Evolutionary conservation across 2,888 invertebrate species (phyloP), one percentile per base, ranked within the genome.

Genomic region (Synergus laeviventris): DNA sequence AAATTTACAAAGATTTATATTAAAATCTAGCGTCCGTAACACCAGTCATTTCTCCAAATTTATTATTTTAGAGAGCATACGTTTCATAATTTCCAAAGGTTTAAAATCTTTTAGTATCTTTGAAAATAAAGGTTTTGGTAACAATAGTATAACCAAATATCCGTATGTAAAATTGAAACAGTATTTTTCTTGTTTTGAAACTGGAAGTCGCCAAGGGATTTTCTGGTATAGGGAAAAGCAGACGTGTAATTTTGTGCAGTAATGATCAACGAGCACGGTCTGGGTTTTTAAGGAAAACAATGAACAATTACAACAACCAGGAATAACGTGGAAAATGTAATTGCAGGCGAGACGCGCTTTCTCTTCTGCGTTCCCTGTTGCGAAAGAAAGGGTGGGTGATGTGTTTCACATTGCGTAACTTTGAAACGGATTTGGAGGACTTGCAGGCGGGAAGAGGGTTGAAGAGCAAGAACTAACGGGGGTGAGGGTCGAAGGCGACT

Each of bases 341-440:
- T 70, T 70, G 49, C 70, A 70, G 70, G 70, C 70, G 70, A 70
- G 70, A 56, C 73, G 59, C 24, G 76, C 31, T 70, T 49, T 61
- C 56, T 21, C 45, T 49, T 49, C 16, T 5, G 4, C 64, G 79
- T 79, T 81, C 79, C 78, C 61, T 56, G 14, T 36, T 73, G 54
- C 36, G 45, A 62, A 21, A 64, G n/a, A 74, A 76, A 73, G 18
- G 73, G 64, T 61, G 79, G 77, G 45, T 70, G 49, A 49, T 49
- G 78, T 78, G 76, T 76, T 78, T 77, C 77, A 74, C 78, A 66
- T 54, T 36, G 56, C 38, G 77, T 54, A 76, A 77, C 73, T 76
- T 56, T 64, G 73, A 64, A 77, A 74, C 66, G 73, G 64, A 73
- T 74, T 62, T 66, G 38, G 73, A 61, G 60, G 66, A 66, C 31